Evolutionary conservation across 2,888 invertebrate species (phyloP).

Genomic region (Thysanoteuthis rhombus): DNA sequence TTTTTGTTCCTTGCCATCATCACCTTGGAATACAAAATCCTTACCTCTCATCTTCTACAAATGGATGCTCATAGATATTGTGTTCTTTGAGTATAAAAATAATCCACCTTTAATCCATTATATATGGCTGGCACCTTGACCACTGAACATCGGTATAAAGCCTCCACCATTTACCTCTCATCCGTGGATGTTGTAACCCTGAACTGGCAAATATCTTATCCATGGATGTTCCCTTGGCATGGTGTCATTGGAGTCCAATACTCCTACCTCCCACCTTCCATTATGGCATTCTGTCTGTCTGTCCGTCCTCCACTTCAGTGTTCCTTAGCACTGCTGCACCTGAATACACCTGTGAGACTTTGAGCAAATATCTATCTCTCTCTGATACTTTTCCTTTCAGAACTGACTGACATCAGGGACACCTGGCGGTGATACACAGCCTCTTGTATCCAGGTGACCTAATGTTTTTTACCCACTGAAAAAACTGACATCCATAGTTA

Average conservation of each 20-base stretch:
- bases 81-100: neutral
- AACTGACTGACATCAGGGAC: neutral
- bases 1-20: neutral
- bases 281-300: neutral
- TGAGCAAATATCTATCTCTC: neutral
- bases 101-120: too few species aligned
- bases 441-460: neutral
- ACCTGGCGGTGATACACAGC: constrained; percentile 12
- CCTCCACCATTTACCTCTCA: neutral
- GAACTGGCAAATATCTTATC: neutral
- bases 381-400: constrained; percentile 12
- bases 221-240: neutral
- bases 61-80: neutral
- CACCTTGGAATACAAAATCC: neutral
- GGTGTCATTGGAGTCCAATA: neutral
- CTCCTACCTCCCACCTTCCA: neutral
- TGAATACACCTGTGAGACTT: neutral
- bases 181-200: neutral
- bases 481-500: neutral
- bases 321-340: neutral
- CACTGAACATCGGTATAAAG: neutral
- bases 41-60: neutral
- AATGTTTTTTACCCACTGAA: neutral
- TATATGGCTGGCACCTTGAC: neutral
- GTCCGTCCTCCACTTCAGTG: neutral